Evolutionary conservation across 2,113 vertebrate genomes (phyloP).

Genomic region (Myrmecobius fasciatus): DNA sequence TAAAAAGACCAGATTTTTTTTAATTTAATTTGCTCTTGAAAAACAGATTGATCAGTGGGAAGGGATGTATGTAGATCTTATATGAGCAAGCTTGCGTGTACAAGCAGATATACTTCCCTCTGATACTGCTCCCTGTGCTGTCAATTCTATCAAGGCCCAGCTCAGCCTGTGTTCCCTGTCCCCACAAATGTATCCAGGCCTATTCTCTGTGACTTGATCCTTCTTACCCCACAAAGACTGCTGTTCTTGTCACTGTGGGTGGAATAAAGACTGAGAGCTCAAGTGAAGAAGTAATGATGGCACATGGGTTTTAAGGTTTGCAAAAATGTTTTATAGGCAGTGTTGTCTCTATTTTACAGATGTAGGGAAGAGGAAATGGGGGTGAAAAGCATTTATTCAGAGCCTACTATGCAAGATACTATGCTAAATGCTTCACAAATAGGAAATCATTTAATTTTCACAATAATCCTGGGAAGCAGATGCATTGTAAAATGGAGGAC

Average conservation of each 20-base stretch:
- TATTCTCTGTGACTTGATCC: background rate
- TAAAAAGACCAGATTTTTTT: constrained; percentile 68
- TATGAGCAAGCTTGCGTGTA: background rate
- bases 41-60: background rate
- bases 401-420: background rate
- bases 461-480: background rate
- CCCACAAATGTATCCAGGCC: background rate
- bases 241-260: background rate
- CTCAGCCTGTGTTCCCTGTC: background rate
- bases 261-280: background rate
- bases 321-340: background rate
- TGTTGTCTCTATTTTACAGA: background rate
- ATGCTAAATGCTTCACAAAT: background rate
- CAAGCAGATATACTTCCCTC: background rate
- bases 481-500: background rate
- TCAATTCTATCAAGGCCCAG: background rate
- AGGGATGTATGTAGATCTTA: background rate
- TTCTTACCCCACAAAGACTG: background rate
- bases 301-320: background rate
- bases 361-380: background rate
- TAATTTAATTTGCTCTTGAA: constrained; percentile 64
- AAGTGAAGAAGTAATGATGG: background rate
- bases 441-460: background rate
- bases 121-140: background rate
- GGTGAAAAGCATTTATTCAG: background rate